A percentile compares a stretch with the other conserved stretches of the same genome.
Conservation (phyloP, 2,113 vertebrate genomes). For the Okapia johnstoni region DNA sequence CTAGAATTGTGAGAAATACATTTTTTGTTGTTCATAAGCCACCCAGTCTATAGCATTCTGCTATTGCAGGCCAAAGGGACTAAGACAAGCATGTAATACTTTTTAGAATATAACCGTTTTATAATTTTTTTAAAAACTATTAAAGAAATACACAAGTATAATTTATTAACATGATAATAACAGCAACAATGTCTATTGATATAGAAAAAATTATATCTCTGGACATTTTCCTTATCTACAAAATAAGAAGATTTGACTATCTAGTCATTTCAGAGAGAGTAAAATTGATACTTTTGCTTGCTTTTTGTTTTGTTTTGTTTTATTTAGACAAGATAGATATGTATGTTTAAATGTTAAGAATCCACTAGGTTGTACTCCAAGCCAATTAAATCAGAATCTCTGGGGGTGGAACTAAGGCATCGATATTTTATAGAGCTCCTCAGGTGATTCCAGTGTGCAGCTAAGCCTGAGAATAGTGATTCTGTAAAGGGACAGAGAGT, state of each 20-base stretch:
- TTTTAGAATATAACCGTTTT: conserved; percentile 10
- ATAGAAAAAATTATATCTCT: background rate
- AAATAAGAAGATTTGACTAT: background rate
- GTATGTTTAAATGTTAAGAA: background rate
- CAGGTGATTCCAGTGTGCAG: background rate
- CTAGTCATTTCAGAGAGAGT: background rate
- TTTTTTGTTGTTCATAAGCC: background rate
- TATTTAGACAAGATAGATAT: background rate
- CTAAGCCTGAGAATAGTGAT: background rate
- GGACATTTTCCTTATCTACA: background rate
- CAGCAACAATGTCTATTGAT: background rate
- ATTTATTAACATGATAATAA: background rate
- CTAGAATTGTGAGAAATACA: background rate
- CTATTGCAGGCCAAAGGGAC: background rate
- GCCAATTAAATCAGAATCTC: background rate
- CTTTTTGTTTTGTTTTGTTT: background rate
- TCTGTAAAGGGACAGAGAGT: background rate
- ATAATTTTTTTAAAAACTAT: background rate
- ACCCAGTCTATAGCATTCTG: background rate
- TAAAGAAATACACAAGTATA: background rate
- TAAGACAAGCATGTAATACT: background rate
- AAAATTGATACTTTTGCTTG: background rate
- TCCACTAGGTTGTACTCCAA: background rate
- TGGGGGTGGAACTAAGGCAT: background rate
- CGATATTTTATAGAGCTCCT: background rate